Evolutionary conservation across 1,140 invertebrate species (phyloP).

Genomic region (Micrasema longulum): DNA sequence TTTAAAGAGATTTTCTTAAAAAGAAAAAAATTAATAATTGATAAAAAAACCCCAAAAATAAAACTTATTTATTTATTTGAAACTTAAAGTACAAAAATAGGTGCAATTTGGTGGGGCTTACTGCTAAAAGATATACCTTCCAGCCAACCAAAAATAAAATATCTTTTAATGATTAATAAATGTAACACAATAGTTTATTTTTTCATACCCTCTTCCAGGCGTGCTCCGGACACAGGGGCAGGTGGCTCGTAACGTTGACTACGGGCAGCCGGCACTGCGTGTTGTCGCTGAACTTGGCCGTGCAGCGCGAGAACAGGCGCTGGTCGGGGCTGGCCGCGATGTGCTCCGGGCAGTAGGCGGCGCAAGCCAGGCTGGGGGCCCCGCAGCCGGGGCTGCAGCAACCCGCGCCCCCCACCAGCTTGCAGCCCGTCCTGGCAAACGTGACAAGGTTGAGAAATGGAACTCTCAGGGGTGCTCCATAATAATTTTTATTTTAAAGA

Average conservation of each 20-base stretch:
- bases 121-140: too few species aligned
- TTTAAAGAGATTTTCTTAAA: too few species aligned
- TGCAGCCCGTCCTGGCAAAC: constrained; percentile 43
- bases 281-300: constrained; percentile 88
- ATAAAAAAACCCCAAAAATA: too few species aligned
- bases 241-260: constrained; percentile 85
- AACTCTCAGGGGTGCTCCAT: too few species aligned
- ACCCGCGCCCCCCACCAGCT: constrained; percentile 57
- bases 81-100: too few species aligned
- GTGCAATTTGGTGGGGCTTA: too few species aligned
- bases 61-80: too few species aligned
- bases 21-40: too few species aligned
- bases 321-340: constrained; percentile 90
- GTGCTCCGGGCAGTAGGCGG: constrained; percentile 85
- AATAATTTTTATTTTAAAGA: too few species aligned
- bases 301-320: constrained; percentile 89
- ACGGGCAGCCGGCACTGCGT: constrained; percentile 90
- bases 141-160: too few species aligned
- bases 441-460: too few species aligned
- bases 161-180: too few species aligned
- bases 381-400: constrained; percentile 64
- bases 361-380: constrained; percentile 80
- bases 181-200: neutral
- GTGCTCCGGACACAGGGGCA: constrained; percentile 87
- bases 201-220: constrained; percentile 77